Conservation (phyloP, 1,140 invertebrate genomes). For the Anastrepha obliqua region DNA sequence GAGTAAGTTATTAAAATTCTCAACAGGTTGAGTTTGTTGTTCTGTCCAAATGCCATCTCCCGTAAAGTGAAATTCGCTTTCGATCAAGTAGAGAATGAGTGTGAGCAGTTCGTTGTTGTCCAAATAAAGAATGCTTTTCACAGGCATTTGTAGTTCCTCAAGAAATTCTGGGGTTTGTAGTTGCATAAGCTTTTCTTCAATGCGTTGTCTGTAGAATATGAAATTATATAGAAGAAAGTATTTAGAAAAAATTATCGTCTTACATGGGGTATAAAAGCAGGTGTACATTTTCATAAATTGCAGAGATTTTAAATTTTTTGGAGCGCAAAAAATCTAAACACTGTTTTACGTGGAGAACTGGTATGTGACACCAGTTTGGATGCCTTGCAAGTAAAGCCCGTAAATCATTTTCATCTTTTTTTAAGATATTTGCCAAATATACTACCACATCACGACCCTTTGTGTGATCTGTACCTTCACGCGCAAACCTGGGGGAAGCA, state of each 20-base stretch:
- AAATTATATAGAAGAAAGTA: neutral
- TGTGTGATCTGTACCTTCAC: constrained; percentile 76
- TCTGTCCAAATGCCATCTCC: constrained; percentile 75
- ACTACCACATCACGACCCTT: constrained; percentile 77
- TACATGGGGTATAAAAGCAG: constrained; percentile 78
- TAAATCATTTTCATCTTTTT: constrained; percentile 65
- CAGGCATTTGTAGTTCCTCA: constrained; percentile 65
- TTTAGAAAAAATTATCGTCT: constrained; percentile 50
- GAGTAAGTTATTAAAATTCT: constrained; percentile 71
- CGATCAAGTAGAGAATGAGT: constrained; percentile 74
- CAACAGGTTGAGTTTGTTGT: constrained; percentile 69
- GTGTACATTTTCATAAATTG: constrained; percentile 76
- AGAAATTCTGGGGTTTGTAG: constrained; percentile 62
- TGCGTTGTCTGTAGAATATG: constrained; percentile 63
- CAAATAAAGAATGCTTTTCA: constrained; percentile 57
- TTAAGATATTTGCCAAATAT: constrained; percentile 66
- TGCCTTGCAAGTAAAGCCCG: constrained; percentile 74
- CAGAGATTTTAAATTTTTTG: constrained; percentile 73
- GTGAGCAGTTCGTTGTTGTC: constrained; percentile 67
- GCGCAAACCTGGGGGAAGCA: constrained; percentile 74
- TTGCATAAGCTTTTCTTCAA: constrained; percentile 67
- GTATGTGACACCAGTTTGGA: constrained; percentile 78
- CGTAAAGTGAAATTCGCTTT: constrained; percentile 74
- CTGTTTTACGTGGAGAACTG: constrained; percentile 75
- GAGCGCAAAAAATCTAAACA: constrained; percentile 75